A percentile compares a stretch with the other conserved stretches of the same genome.
Evolutionary conservation across 64 coral and sea anemone species (phyloP).

Genomic region (Trachythela sp.): DNA sequence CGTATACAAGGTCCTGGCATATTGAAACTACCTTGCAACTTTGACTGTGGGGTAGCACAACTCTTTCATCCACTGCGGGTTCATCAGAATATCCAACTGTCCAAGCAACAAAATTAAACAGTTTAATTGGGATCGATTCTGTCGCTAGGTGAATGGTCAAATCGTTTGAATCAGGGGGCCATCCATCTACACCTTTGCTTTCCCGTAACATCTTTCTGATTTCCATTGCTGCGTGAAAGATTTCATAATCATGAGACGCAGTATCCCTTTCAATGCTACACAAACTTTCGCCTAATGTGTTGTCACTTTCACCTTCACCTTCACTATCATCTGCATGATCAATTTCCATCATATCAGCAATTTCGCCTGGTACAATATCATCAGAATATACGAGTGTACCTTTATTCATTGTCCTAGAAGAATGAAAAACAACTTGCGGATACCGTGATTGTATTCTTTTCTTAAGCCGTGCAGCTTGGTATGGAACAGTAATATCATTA

Average conservation of each 20-base stretch:
- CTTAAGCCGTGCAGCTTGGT: conserved; percentile 5
- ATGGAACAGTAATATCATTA: neutral
- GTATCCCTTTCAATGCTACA: neutral
- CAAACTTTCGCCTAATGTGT: neutral
- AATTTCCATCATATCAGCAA: neutral
- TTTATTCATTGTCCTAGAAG: conserved; percentile 17
- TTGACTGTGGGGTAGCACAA: neutral
- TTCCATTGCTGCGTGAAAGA: conserved; percentile 9
- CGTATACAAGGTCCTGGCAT: conserved; percentile 28
- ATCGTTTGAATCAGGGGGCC: neutral
- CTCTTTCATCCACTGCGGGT: conserved; percentile 10
- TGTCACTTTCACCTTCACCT: neutral
- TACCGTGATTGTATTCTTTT: conserved; percentile 30
- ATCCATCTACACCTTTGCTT: conserved; percentile 9
- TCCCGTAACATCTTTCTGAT: neutral
- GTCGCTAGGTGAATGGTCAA: neutral
- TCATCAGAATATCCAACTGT: conserved; percentile 23
- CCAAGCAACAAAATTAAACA: conserved; percentile 31
- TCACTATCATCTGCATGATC: neutral
- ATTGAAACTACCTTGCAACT: conserved; percentile 22
- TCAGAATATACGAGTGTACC: conserved; percentile 21
- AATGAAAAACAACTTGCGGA: conserved; percentile 24
- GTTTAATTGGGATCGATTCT: conserved; percentile 20
- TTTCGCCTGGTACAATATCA: neutral
- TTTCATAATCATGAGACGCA: neutral